Evolutionary conservation across 2,113 vertebrate genomes (phyloP), one percentile per base, ranked within the genome.

Genomic region (Cheilinus undulatus): DNA sequence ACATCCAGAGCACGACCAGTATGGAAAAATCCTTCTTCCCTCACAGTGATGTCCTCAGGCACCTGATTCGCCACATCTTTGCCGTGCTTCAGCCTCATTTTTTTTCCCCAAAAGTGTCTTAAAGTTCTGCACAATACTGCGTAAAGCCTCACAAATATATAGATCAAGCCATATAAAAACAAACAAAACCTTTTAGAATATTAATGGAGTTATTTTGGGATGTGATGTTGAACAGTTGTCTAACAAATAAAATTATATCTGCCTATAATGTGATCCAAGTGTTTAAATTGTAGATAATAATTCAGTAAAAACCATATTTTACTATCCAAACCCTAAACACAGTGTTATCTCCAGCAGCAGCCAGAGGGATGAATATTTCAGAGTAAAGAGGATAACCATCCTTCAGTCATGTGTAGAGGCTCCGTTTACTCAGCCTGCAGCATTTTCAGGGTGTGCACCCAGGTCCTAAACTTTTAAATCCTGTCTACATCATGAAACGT

Each of bases 401-500:
- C 5, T n/a, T 64, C 38, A 43, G 24, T 49, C 40, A 45, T 24
- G 28, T 69, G 36, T 68, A 15, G n/a, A 24, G 0, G 26, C 20
- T 64, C 2, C 1, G 6, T 61, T 5, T 66, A 56, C 49, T 53
- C 65, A n/a, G n/a, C 13, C 34, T 56, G 42, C 12, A 49, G 68
- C n/a, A n/a, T 57, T 53, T 72, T 49, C 7, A 3, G 17, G 49
- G 54, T 38, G 17, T 61, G 51, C 61, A 40, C n/a, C 51, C 51
- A 28, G 63, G 76, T 76, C 17, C 20, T 19, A 40, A 26, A 30
- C 58, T 61, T 42, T 72, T 56, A 54, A 50, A 38, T 67, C 52
- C 19, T 40, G 24, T 69, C 66, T 51, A 66, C 34, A 64, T 19
- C 51, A 43, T 71, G 36, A 62, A 53, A 76, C 49, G 59, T 52